These are phyloP conservation scores for Eriocheir sinensis DNA, from an alignment of 1,140 invertebrate species.

Conservation along the genomic window DNA sequence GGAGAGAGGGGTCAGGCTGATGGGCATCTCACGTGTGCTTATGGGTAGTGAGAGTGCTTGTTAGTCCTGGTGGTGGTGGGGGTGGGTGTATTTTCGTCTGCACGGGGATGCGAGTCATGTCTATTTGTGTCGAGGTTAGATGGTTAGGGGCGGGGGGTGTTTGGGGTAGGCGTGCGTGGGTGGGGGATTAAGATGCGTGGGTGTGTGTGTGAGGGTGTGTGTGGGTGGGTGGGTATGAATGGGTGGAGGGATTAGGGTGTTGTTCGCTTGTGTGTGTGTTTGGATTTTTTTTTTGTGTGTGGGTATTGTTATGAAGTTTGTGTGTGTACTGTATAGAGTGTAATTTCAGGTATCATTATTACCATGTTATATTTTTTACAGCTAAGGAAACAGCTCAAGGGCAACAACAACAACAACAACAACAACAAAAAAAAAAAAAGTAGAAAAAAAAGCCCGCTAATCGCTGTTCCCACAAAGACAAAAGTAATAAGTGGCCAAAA, in stretches of 20 bases:
- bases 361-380: too few species aligned
- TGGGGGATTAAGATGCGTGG: not conserved
- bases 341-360: too few species aligned
- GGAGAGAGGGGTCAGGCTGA: not conserved
- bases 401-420: too few species aligned
- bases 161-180: not conserved
- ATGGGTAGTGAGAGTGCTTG: not conserved
- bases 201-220: slow-evolving; percentile 51
- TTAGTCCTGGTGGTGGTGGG: not conserved
- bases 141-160: too few species aligned
- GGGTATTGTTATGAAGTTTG: too few species aligned
- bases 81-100: not conserved
- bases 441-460: too few species aligned
- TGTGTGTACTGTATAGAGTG: too few species aligned
- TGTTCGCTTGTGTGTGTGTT: not conserved
- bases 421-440: too few species aligned
- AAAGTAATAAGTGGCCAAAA: too few species aligned
- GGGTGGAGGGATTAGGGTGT: not conserved
- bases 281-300: not conserved
- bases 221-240: slow-evolving; percentile 24
- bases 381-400: too few species aligned
- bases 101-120: not conserved
- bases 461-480: too few species aligned
- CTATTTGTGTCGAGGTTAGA: too few species aligned
- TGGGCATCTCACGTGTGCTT: not conserved